A percentile compares a stretch with the other conserved stretches of the same genome.
Evolutionary conservation across 2,113 vertebrate genomes (phyloP).

Genomic region (Ictalurus punctatus): DNA sequence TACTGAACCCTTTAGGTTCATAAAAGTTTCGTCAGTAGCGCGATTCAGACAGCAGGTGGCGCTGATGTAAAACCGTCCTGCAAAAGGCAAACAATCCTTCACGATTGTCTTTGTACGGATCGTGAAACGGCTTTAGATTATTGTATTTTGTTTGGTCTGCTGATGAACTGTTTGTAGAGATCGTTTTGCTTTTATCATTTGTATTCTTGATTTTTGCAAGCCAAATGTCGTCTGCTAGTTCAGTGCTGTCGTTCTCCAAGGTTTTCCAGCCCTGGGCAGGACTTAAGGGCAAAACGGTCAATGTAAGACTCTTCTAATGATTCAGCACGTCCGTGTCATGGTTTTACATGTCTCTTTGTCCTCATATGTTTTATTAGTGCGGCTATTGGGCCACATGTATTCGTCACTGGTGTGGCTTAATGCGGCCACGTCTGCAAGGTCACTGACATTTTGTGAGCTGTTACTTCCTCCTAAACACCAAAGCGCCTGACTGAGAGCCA

Average conservation of each 20-base stretch:
- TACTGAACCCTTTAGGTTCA: background rate
- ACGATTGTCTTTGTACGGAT: constrained; percentile 3
- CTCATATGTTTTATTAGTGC: background rate
- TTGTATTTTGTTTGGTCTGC: background rate
- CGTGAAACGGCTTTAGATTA: background rate
- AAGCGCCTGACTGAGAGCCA: background rate
- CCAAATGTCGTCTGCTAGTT: constrained; percentile 56
- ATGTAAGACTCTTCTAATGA: constrained; percentile 24
- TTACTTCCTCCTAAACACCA: background rate
- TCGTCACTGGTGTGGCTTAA: background rate
- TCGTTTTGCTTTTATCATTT: background rate
- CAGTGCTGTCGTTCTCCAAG: constrained; percentile 51
- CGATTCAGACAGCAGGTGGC: constrained; percentile 8
- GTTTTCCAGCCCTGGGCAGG: constrained; percentile 48
- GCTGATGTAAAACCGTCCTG: background rate
- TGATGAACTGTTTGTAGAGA: background rate
- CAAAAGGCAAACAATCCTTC: background rate
- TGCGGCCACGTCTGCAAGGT: constrained; percentile 7
- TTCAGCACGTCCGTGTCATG: background rate
- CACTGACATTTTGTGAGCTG: constrained; percentile 9
- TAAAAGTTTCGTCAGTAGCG: background rate
- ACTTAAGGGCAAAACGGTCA: constrained; percentile 28
- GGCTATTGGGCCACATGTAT: background rate
- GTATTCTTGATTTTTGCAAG: background rate
- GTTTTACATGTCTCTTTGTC: background rate